A percentile compares a stretch with the other conserved stretches of the same genome.
These are phyloP conservation scores for Lerema accius DNA, from an alignment of 1,140 invertebrate genomes.

Conservation along the genomic window DNA sequence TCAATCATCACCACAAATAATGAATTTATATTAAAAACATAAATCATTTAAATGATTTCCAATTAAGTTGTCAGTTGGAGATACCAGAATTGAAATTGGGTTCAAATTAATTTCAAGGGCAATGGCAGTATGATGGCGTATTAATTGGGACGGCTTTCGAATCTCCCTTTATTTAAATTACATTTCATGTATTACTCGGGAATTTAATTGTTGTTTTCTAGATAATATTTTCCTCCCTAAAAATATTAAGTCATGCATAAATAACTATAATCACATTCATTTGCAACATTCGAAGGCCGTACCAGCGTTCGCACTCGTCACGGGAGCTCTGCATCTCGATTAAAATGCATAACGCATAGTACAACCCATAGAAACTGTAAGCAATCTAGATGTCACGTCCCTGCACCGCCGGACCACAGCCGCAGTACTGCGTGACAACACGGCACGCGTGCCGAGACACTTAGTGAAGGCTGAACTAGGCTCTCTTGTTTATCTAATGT, in stretches of 20 bases:
- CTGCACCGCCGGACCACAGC: slow-evolving; percentile 62
- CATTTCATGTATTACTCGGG: too few relatives aligned
- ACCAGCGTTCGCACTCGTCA: slow-evolving; percentile 34
- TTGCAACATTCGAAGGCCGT: slow-evolving; percentile 30
- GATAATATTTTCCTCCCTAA: too few relatives aligned
- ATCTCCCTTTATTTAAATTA: slow-evolving; percentile 13
- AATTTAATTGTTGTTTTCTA: too few relatives aligned
- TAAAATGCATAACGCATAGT: slow-evolving; percentile 61
- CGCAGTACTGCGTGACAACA: slow-evolving; percentile 15
- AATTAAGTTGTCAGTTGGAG: too few relatives aligned
- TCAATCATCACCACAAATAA: too few relatives aligned
- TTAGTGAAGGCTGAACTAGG: slow-evolving; percentile 50
- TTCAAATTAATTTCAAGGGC: too few relatives aligned
- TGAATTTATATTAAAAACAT: too few relatives aligned
- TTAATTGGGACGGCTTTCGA: slow-evolving; percentile 37
- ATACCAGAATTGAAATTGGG: too few relatives aligned
- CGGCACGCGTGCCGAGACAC: slow-evolving; percentile 27
- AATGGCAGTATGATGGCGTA: slow-evolving; percentile 37
- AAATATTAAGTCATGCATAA: too few relatives aligned
- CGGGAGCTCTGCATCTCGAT: slow-evolving; percentile 45
- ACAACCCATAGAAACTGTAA: background rate
- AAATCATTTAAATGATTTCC: too few relatives aligned
- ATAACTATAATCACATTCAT: too few relatives aligned
- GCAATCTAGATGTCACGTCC: slow-evolving; percentile 46
- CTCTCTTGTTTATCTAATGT: slow-evolving; percentile 43